Evolutionary conservation across 2,888 invertebrate species (phyloP).

Genomic region (Leptothorax acervorum): DNA sequence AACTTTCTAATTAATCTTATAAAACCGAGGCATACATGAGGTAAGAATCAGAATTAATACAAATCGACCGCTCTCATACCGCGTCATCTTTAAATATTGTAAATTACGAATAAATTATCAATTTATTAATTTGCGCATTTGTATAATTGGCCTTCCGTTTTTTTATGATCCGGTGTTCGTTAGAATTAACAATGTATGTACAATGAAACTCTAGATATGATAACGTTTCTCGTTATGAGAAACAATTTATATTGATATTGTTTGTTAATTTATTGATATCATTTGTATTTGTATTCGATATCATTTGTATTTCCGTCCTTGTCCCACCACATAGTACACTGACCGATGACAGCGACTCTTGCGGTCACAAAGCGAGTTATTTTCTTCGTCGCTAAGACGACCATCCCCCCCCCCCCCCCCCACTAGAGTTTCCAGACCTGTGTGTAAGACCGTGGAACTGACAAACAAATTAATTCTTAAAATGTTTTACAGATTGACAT

Average conservation of each 20-base stretch:
- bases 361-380: no score
- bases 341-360: no score
- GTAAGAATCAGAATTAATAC: not conserved
- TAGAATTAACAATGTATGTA: constrained; percentile 32
- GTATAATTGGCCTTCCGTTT: constrained; percentile 13
- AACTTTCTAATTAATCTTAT: not conserved
- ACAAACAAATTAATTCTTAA: no score
- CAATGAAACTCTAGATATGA: constrained; percentile 12
- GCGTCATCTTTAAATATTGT: not conserved
- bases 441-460: no score
- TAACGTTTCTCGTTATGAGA: constrained; percentile 8
- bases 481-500: no score
- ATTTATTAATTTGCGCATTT: constrained; percentile 31
- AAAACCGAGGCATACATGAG: not conserved
- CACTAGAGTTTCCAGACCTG: no score
- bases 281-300: not conserved
- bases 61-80: not conserved
- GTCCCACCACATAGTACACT: no score
- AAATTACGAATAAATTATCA: constrained; percentile 16
- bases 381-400: no score
- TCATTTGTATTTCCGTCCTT: no score
- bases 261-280: constrained; percentile 36
- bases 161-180: not conserved
- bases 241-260: constrained; percentile 16
- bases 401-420: no score